Evolutionary conservation across 1,140 invertebrate genomes (phyloP).

Genomic region (Drosophila albomicans): DNA sequence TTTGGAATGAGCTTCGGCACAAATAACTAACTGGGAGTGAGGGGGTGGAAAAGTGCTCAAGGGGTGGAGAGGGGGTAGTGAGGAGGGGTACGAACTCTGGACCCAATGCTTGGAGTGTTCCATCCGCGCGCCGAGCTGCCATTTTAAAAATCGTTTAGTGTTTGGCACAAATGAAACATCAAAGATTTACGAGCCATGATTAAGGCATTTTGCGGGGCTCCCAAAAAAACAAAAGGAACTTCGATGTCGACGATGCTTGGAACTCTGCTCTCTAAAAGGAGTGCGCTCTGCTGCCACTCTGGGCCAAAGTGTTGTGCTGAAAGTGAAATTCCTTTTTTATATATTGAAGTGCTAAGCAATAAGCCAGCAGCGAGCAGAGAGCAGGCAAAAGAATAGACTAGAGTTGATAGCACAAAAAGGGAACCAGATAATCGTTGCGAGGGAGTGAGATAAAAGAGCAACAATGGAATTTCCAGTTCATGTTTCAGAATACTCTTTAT

Average conservation of each 20-base stretch:
- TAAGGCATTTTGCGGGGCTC: conserved; percentile 70
- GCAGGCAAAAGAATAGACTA: conserved; percentile 1
- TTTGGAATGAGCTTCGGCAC: conserved; percentile 26
- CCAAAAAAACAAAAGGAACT: conserved; percentile 58
- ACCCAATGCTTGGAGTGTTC: not conserved
- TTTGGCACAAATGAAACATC: conserved; percentile 81
- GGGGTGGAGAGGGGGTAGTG: not conserved
- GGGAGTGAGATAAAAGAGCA: not conserved
- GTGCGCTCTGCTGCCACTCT: conserved; percentile 31
- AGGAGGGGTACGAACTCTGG: not conserved
- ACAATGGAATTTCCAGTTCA: conserved; percentile 4
- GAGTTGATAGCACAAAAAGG: not conserved
- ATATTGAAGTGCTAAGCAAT: conserved; percentile 62
- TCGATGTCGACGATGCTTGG: conserved; percentile 1
- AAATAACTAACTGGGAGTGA: conserved; percentile 21
- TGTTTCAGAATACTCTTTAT: conserved; percentile 20
- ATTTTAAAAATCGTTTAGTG: conserved; percentile 80
- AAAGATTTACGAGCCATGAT: conserved; percentile 83
- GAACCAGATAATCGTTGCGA: no score
- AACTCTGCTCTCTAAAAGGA: conserved; percentile 31
- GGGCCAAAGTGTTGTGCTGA: conserved; percentile 59
- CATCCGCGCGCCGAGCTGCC: conserved; percentile 23
- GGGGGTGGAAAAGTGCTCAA: not conserved
- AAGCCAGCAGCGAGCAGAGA: conserved; percentile 22
- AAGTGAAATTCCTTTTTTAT: conserved; percentile 67